phyloP scores from a whole-genome alignment of 2,888 invertebrate genomes.

The Tryphoninae sp. region DNA sequence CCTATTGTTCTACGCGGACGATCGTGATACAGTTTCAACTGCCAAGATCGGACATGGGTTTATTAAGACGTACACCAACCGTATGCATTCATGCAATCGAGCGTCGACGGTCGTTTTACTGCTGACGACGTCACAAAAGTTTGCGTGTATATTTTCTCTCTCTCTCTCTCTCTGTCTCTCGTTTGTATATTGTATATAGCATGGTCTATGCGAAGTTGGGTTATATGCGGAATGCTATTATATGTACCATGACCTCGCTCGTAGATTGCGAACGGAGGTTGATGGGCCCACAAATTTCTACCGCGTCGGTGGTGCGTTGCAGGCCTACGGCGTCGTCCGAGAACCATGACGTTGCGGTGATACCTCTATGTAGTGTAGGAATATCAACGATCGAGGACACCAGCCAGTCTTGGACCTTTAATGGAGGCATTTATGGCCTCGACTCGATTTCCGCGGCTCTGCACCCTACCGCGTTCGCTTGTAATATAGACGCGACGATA shows the following conservation, averaged over 20 bases:
- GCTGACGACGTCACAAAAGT: constrained; percentile 42
- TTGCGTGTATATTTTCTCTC: constrained; percentile 17
- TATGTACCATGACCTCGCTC: neutral
- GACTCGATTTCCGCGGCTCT: constrained; percentile 62
- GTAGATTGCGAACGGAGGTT: constrained; percentile 37
- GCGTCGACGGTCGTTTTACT: constrained; percentile 38
- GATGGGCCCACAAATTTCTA: constrained; percentile 53
- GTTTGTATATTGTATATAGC: neutral
- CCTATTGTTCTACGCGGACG: constrained; percentile 1
- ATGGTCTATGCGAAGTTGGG: neutral
- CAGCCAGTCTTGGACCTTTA: constrained; percentile 38
- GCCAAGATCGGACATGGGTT: constrained; percentile 30
- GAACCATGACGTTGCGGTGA: constrained; percentile 12
- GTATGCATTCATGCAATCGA: constrained; percentile 7
- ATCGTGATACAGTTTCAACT: constrained; percentile 4
- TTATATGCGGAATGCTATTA: neutral
- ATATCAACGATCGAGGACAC: constrained; percentile 27
- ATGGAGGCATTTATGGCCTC: constrained; percentile 61
- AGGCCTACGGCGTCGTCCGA: constrained; percentile 21
- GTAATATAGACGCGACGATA: constrained; percentile 29
- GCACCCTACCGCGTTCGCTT: constrained; percentile 34
- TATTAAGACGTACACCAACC: constrained; percentile 18
- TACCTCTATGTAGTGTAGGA: constrained; percentile 25
- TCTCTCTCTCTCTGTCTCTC: neutral
- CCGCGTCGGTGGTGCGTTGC: constrained; percentile 27